Base-by-base conservation (phyloP, 2,888 invertebrate genomes). In the Argyra leucocephala region DNA sequence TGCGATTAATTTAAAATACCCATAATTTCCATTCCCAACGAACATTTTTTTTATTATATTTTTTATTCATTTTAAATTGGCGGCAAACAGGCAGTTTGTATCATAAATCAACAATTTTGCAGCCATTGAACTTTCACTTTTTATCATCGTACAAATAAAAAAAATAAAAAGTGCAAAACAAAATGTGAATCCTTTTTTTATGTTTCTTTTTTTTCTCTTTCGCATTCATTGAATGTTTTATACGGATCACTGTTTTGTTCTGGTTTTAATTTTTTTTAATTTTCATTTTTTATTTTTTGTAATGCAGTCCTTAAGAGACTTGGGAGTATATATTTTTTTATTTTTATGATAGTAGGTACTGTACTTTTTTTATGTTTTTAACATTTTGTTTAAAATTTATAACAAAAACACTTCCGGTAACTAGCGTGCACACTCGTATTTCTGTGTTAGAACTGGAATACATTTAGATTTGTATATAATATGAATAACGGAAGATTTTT, bases 371-470 rank as follows among this genome's bases (percentile, higher is more conserved):
- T 31, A 31, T 10, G 7, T 10, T 31, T 31, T 31, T 31, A 31
- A 1, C 3, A 31, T 31, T 48, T 48, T 15, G 48, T 48, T 48
- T 48, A 48, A 48, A 48, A 48, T 48, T 48, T 48, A 48, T 48
- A 48, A 48, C 48, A 48, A 48, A 31, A 48, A n/a, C 48, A 48
- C 48, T 48, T 48, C 48, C 48, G 48, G 48, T 48, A 18, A 48
- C 15, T 18, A 48, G 4, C 18, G 18, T 37, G 37, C 12, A 37
- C 37, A 48, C 18, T 12, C 9, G 18, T 48, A 48, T 48, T 5
- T n/a, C 5, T 48, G 18, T 48, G 2, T 48, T 18, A 5, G 5
- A 18, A 18, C 12, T 48, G 18, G 10, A 48, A 18, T 48, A 48
- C 18, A 37, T 37, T 9, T 37, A 37, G 5, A 15, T 15, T 10